Percentiles rank a stretch among this genome's conserved stretches.
Evolutionary conservation across 1,140 invertebrate genomes (phyloP).

Genomic region (Steinernema khuongi): DNA sequence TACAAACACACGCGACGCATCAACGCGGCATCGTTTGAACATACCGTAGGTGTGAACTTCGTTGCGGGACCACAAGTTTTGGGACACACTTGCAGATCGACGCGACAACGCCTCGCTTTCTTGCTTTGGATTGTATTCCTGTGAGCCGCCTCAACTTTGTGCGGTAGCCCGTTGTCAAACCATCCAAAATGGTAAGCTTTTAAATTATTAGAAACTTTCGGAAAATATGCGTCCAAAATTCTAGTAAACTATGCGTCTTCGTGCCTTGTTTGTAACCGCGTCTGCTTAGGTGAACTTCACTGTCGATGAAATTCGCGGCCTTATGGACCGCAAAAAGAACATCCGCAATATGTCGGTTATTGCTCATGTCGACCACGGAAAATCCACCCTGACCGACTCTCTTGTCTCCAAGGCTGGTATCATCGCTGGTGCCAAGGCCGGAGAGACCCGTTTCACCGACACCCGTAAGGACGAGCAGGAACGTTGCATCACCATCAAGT

Average conservation of each 20-base stretch:
- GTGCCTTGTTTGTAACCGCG: background rate
- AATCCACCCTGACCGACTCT: conserved; percentile 97
- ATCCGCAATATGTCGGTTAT: conserved; percentile 99
- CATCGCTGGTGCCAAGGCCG: conserved; percentile 94
- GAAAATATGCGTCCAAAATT: no score
- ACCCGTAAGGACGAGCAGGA: conserved; percentile 99
- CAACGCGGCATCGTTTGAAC: background rate
- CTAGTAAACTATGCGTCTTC: no score
- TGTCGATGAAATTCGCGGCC: conserved; percentile 94
- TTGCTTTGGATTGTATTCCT: background rate
- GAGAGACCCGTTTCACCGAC: conserved; percentile 97
- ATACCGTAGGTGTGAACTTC: background rate
- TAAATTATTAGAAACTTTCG: background rate
- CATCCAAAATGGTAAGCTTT: background rate
- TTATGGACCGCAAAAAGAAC: conserved; percentile 99
- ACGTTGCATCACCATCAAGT: conserved; percentile 99
- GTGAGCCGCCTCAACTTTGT: no score
- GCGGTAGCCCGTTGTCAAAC: no score
- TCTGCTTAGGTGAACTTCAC: conserved; percentile 91
- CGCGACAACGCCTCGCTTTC: background rate
- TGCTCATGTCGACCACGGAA: conserved; percentile 99
- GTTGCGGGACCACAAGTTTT: background rate
- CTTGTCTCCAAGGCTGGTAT: conserved; percentile 99
- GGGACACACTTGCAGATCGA: background rate
- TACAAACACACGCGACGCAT: background rate